Conservation (phyloP, 2,888 invertebrate genomes). For the Drosophila anomelani region DNA sequence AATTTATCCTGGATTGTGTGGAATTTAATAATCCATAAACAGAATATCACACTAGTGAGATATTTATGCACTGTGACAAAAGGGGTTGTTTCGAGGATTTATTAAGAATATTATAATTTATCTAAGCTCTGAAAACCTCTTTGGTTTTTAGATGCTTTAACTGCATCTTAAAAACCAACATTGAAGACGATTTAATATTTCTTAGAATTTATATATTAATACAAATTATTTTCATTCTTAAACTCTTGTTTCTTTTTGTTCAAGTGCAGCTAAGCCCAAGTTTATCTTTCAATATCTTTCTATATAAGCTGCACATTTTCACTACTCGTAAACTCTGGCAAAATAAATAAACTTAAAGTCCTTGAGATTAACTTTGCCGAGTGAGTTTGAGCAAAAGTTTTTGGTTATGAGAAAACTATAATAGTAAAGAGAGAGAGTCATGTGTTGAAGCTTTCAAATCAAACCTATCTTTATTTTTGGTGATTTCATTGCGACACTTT, state of each 20-base stretch:
- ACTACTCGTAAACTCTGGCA: slow-evolving; percentile 1
- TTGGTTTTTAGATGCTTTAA: no score
- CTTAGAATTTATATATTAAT: background rate
- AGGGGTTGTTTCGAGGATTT: background rate
- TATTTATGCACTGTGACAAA: background rate
- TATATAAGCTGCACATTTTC: slow-evolving; percentile 20
- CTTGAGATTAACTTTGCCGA: slow-evolving; percentile 8
- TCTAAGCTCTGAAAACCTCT: rapidly evolving
- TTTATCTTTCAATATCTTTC: slow-evolving; percentile 3
- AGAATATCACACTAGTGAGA: background rate
- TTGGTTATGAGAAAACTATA: slow-evolving; percentile 13
- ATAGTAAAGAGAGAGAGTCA: slow-evolving; percentile 6
- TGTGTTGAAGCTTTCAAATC: background rate
- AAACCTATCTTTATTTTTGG: background rate
- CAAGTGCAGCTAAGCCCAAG: background rate
- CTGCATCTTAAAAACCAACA: no score
- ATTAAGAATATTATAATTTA: no score
- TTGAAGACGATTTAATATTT: no score
- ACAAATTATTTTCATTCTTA: no score
- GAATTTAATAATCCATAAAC: slow-evolving; percentile 20
- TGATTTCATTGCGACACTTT: slow-evolving; percentile 37
- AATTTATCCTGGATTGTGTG: background rate
- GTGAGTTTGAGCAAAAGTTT: slow-evolving; percentile 13
- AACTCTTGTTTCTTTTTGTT: background rate
- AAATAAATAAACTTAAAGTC: slow-evolving; percentile 8